Evolutionary conservation across 2,113 vertebrate species (phyloP), one percentile per base, ranked within the genome.

Genomic region (Labeo catla): DNA sequence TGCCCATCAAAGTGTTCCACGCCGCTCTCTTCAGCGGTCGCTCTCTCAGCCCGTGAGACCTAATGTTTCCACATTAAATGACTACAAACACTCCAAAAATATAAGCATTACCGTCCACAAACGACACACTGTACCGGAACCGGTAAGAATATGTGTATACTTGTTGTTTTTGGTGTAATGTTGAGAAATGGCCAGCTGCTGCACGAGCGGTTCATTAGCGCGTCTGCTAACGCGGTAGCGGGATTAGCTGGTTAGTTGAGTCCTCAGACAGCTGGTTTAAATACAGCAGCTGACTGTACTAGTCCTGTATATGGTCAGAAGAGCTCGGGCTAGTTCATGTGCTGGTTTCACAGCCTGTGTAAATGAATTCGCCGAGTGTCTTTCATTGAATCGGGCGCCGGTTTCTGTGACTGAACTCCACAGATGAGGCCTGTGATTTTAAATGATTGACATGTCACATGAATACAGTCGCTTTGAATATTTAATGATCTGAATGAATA

Each of bases 1-100:
- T 84, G 89, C 86, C 89, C 70, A 7, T 90, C 84, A 49, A 79
- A 4, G 36, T 59, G 66, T 70, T 83, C 52, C 59, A 54, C 21
- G 9, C 78, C 0, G 16, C 39, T 83, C 21, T 72, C 7, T 12
- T 61, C 16, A 11, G 85, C 12, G 34, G 49, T 77, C 83, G 39
- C 77, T 68, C 84, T 7, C 72, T 84, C 61, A 16, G 52, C 5
- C 50, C 5, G 39, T 54, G 13, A 54, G 52, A 4, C 4, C 13
- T 16, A 54, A 87, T 89, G 87, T 88, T 86, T 82, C 84, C 83
- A 54, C 70, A 87, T 76, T 88, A 87, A 78, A 89, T 81, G 76
- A 88, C 81, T 72, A 84, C 80, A 89, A 76, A 73, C 72, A 57
- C n/a, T 34, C 8, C 15, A 21, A 8, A 16, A 28, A 39, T 73